These are phyloP conservation scores for Dendropsophus ebraccatus DNA, from an alignment of 2,113 vertebrate species.

Conservation along the genomic window DNA sequence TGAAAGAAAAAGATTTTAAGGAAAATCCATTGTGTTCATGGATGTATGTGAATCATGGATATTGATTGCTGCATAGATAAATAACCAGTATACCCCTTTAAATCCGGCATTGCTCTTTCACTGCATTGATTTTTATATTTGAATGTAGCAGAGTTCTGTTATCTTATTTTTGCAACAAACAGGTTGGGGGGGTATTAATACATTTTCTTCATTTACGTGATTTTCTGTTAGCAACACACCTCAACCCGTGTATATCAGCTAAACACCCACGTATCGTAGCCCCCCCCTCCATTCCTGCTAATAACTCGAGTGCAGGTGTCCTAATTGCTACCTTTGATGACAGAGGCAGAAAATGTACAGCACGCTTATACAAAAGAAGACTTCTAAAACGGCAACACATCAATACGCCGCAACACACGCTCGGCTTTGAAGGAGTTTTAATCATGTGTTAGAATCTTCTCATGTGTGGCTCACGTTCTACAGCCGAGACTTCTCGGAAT, in stretches of 20 bases:
- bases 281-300: not conserved
- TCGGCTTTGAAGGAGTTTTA: not conserved
- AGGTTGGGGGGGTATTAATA: too few species aligned
- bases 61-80: too few species aligned
- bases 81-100: too few species aligned
- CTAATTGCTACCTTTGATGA: conserved; percentile 37
- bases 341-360: conserved; percentile 28
- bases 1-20: too few species aligned
- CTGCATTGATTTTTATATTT: too few species aligned
- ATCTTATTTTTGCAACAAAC: too few species aligned
- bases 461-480: not conserved
- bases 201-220: not conserved
- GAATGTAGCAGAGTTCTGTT: too few species aligned
- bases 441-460: not conserved
- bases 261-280: conserved; percentile 4
- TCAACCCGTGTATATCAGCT: not conserved
- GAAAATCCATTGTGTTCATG: too few species aligned
- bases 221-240: not conserved
- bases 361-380: not conserved
- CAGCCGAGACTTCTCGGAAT: not conserved
- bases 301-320: conserved; percentile 15
- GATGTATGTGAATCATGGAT: too few species aligned
- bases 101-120: too few species aligned
- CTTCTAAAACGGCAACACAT: not conserved
- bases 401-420: not conserved